Evolutionary conservation across 2,888 invertebrate species (phyloP), one percentile per base, ranked within the genome.

Genomic region (Smittia aterrima): DNA sequence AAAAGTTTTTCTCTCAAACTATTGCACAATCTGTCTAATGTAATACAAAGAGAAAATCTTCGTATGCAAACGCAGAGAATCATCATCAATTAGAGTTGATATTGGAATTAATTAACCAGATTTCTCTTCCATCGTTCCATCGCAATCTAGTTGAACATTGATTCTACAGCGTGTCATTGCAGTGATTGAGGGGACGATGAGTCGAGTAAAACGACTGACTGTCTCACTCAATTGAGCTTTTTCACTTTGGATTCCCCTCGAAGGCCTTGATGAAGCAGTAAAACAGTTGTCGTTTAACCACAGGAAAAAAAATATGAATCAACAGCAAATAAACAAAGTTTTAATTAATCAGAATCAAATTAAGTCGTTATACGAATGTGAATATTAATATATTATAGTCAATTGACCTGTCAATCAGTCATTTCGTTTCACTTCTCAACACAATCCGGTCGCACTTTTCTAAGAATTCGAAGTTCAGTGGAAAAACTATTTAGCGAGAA

Each of bases 31-130:
- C 47, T 47, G 47, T 66, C 66, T 58, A 64, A 64, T 25, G 1
- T 13, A 64, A 25, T 25, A 64, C 9, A n/a, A 13, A 64, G 64
- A 25, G 64, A 64, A 25, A 27, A 4, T 27, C n/a, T 16, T 4
- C 47, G 11, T 47, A 47, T 27, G 22, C 64, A n/a, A 27, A 27
- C 7, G 64, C 32, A 67, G 40, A 41, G 67, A 67, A 67, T 67
- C 67, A 67, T 47, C 67, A 67, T 67, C 67, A 41, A 67, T 67
- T 67, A 67, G 16, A 67, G 41, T 67, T 67, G 67, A 67, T 67
- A 67, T 18, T 41, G 27, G 67, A 67, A 67, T 41, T 67, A 67
- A 67, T 67, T 67, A 41, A 24, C 41, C 11, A 41, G 67, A 38
- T 67, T 67, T 40, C 41, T 67, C n/a, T n/a, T n/a, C 16, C 20